These are phyloP conservation scores for Muschampia staudingeri DNA, from an alignment of 2,888 invertebrate species.

Conservation along the genomic window DNA sequence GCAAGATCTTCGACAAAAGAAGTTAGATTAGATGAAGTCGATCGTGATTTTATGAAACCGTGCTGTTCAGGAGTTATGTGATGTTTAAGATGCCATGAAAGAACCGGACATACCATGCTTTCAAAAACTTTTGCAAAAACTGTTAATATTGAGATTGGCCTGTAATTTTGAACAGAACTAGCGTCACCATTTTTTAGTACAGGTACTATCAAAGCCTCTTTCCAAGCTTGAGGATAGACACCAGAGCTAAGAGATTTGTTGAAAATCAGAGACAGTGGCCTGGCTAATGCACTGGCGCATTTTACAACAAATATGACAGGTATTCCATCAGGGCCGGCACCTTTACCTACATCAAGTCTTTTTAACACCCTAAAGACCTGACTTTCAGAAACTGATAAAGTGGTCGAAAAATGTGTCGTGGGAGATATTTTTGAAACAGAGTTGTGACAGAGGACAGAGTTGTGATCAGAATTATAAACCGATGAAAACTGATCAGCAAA, in stretches of 20 bases:
- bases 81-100: neutral
- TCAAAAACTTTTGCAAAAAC: constrained; percentile 3
- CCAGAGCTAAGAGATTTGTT: neutral
- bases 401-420: neutral
- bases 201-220: neutral
- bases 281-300: neutral
- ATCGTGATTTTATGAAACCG: neutral
- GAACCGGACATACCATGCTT: neutral
- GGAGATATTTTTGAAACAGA: neutral
- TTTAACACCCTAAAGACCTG: neutral
- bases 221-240: neutral
- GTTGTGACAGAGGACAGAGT: neutral
- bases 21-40: neutral
- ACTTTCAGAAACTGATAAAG: neutral
- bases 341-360: neutral
- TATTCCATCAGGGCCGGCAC: neutral
- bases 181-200: neutral
- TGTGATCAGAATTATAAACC: neutral
- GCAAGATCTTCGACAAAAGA: neutral
- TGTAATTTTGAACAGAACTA: neutral
- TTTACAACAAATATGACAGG: neutral
- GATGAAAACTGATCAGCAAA: constrained; percentile 25
- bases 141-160: neutral
- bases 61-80: neutral
- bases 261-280: neutral